A percentile compares a stretch with the other conserved stretches of the same genome.
Conservation (phyloP, 1,140 invertebrate genomes). For the Whitmania pigra region DNA sequence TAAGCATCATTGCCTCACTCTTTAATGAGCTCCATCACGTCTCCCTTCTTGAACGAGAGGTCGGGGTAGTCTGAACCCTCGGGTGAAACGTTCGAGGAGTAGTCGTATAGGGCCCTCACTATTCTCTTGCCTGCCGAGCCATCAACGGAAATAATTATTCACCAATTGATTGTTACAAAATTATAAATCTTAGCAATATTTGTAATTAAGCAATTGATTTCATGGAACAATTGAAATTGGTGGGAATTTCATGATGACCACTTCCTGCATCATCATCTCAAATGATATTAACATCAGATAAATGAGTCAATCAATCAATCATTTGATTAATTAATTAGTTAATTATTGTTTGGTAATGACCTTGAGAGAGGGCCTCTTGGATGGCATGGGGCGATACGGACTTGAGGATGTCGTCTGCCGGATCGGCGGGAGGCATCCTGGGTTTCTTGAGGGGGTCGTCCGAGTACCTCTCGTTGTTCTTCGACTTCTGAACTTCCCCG, state of each 20-base stretch:
- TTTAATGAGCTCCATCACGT: slow-evolving; percentile 16
- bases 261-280: too few species aligned
- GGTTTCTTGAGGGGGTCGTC: slow-evolving; percentile 2
- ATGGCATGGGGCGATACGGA: slow-evolving; percentile 11
- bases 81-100: neutral
- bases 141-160: neutral
- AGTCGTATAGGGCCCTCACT: slow-evolving; percentile 16
- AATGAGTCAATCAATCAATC: neutral
- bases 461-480: neutral
- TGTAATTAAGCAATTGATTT: too few species aligned
- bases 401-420: neutral
- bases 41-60: slow-evolving; percentile 18
- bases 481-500: too few species aligned
- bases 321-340: neutral
- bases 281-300: too few species aligned
- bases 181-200: too few species aligned
- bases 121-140: slow-evolving; percentile 10
- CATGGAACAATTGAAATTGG: too few species aligned
- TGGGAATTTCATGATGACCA: too few species aligned
- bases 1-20: slow-evolving; percentile 1
- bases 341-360: neutral
- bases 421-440: neutral
- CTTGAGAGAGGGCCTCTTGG: slow-evolving; percentile 14
- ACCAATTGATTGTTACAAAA: too few species aligned
- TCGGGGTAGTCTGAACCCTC: neutral